phyloP scores from a whole-genome alignment of 2,797 vertebrate genomes.

The Schizopygopsis pylzovi region DNA sequence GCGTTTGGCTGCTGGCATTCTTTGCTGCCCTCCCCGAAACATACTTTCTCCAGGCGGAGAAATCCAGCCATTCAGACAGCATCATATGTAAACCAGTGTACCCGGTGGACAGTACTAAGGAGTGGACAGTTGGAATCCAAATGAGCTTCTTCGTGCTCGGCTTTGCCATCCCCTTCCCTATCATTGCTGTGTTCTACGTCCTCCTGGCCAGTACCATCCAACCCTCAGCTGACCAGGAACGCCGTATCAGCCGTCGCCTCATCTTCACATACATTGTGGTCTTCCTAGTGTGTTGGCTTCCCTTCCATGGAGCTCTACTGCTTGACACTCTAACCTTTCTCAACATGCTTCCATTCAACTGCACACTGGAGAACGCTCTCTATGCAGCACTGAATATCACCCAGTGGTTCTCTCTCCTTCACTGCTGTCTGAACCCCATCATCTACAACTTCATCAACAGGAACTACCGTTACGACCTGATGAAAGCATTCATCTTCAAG shows the following conservation, averaged over 20 bases:
- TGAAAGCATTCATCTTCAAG: conserved; percentile 93
- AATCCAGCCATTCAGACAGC: conserved; percentile 72
- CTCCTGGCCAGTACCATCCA: conserved; percentile 81
- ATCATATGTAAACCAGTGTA: conserved; percentile 85
- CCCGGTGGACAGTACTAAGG: conserved; percentile 79
- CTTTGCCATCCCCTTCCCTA: conserved; percentile 86
- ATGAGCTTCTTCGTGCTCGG: conserved; percentile 85
- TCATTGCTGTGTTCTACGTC: conserved; percentile 85
- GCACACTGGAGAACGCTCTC: conserved; percentile 86
- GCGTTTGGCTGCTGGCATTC: conserved; percentile 89
- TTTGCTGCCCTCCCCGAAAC: conserved; percentile 84
- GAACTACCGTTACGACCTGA: conserved; percentile 88
- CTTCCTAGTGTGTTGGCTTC: conserved; percentile 92
- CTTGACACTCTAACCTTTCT: conserved; percentile 85
- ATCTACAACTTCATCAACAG: conserved; percentile 90
- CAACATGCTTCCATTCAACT: conserved; percentile 84
- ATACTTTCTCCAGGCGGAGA: conserved; percentile 86
- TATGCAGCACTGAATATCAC: conserved; percentile 85
- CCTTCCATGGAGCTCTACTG: conserved; percentile 84
- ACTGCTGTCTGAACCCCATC: conserved; percentile 90
- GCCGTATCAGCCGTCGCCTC: conserved; percentile 80
- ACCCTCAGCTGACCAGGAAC: conserved; percentile 79
- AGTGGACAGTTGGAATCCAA: conserved; percentile 87
- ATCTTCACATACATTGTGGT: conserved; percentile 88
- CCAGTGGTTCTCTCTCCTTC: conserved; percentile 88